A percentile compares a stretch with the other conserved stretches of the same genome.
These are phyloP conservation scores for Balaenoptera acutorostrata DNA, from an alignment of 2,113 vertebrate species.

Conservation along the genomic window DNA sequence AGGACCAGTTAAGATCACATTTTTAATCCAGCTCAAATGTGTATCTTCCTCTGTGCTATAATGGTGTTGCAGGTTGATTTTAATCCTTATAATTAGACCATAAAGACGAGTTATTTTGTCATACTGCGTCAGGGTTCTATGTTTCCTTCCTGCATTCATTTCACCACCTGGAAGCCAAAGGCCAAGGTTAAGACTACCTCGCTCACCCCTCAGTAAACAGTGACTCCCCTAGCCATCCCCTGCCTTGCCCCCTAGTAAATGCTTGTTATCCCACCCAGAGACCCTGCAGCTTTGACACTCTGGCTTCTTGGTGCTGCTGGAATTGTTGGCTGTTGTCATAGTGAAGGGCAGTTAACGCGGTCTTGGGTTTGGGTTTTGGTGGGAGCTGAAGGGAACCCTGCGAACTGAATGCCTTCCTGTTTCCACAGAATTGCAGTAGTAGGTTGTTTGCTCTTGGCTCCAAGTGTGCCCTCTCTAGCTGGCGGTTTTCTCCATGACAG, in stretches of 20 bases:
- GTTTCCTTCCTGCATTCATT: background rate
- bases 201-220: background rate
- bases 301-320: background rate
- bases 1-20: background rate
- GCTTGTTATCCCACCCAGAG: background rate
- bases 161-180: background rate
- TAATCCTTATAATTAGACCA: background rate
- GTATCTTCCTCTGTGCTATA: background rate
- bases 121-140: background rate
- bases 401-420: background rate
- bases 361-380: background rate
- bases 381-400: background rate
- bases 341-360: background rate
- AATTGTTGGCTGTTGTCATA: background rate
- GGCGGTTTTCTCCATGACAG: background rate
- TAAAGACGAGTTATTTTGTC: background rate
- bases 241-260: background rate
- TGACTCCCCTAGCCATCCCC: too few species aligned
- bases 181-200: background rate
- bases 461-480: background rate
- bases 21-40: background rate
- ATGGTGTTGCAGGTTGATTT: background rate
- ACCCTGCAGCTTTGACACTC: background rate
- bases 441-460: background rate
- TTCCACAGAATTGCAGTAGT: background rate